Evolutionary conservation across 2,888 invertebrate species (phyloP).

Genomic region (Leptogaster cylindrica): DNA sequence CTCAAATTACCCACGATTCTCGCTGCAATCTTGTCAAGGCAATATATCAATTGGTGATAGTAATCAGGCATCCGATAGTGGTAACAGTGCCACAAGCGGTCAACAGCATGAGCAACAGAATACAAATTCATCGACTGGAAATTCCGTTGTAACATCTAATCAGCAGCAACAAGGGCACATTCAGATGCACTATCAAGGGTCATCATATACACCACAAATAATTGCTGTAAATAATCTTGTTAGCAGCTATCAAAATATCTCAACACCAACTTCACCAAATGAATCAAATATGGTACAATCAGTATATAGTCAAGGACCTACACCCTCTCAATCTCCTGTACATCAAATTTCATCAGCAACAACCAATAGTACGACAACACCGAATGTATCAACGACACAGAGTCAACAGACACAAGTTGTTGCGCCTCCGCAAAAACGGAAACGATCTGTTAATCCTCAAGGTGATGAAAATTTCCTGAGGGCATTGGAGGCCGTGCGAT

Average conservation of each 20-base stretch:
- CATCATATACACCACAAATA: conserved; percentile 60
- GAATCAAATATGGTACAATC: conserved; percentile 65
- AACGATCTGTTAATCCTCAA: conserved; percentile 79
- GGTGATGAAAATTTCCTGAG: conserved; percentile 82
- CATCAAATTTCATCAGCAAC: conserved; percentile 51
- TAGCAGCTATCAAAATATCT: conserved; percentile 65
- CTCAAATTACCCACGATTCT: conserved; percentile 78
- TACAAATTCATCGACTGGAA: conserved; percentile 39
- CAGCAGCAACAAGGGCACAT: conserved; percentile 51
- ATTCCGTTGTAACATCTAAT: conserved; percentile 30
- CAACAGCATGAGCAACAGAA: conserved; percentile 49
- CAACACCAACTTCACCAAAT: conserved; percentile 66
- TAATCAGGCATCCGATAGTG: conserved; percentile 59
- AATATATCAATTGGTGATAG: conserved; percentile 61
- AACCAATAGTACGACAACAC: conserved; percentile 2
- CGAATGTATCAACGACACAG: conserved; percentile 49
- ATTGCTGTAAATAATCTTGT: conserved; percentile 64
- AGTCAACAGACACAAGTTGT: conserved; percentile 49
- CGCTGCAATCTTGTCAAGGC: conserved; percentile 71
- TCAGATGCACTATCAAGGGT: conserved; percentile 51
- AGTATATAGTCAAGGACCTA: conserved; percentile 63
- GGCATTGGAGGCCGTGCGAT: conserved; percentile 81
- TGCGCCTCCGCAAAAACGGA: conserved; percentile 67
- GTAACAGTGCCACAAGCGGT: conserved; percentile 62
- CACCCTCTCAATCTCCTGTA: conserved; percentile 61